These are phyloP conservation scores for Clarias macrocephalus DNA, from an alignment of 2,113 vertebrate species.

Conservation along the genomic window DNA sequence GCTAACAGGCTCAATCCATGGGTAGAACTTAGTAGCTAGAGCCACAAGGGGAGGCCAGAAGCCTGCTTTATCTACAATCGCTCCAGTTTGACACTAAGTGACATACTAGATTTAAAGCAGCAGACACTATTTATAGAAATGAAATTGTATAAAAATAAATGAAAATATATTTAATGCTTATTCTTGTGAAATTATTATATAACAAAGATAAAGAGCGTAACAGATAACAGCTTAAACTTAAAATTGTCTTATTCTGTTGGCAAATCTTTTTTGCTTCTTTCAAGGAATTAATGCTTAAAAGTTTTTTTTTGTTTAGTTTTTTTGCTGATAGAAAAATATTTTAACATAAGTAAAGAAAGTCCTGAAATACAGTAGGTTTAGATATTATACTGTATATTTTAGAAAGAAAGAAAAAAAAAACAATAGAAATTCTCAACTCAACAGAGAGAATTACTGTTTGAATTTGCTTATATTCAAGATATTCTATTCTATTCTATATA, in stretches of 20 bases:
- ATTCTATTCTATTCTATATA: too few relatives aligned
- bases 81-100: not conserved
- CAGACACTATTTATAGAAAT: not conserved
- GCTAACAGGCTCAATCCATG: not conserved
- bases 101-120: not conserved
- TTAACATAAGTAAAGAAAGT: too few relatives aligned
- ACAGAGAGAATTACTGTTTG: too few relatives aligned
- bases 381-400: too few relatives aligned
- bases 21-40: not conserved
- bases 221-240: not conserved
- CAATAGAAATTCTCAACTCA: too few relatives aligned
- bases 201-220: not conserved
- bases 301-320: too few relatives aligned
- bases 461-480: too few relatives aligned
- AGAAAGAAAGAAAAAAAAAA: too few relatives aligned
- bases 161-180: not conserved
- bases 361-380: too few relatives aligned
- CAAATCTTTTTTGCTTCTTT: not conserved
- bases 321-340: too few relatives aligned
- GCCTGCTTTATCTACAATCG: not conserved
- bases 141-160: not conserved
- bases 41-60: slow-evolving; percentile 13
- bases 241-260: not conserved
- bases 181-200: not conserved
- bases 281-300: not conserved